Evolutionary conservation across 2,888 invertebrate species (phyloP).

Genomic region (Spisula solida): DNA sequence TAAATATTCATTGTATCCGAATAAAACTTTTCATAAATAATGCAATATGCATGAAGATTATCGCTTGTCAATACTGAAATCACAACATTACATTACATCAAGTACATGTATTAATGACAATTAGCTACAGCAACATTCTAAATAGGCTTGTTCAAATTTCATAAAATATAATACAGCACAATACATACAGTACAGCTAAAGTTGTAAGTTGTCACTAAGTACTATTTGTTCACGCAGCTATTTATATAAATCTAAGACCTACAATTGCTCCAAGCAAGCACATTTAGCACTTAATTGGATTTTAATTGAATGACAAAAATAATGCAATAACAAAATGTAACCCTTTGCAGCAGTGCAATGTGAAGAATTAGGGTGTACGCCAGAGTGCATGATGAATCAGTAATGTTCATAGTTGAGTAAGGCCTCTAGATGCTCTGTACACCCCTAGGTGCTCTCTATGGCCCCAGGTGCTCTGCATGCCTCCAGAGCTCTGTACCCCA

Average conservation of each 20-base stretch:
- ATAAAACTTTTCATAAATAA: background rate
- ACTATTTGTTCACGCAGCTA: background rate
- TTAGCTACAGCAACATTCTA: background rate
- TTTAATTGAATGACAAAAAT: background rate
- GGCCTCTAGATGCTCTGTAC: too few relatives aligned
- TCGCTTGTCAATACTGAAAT: too few relatives aligned
- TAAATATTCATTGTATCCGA: background rate
- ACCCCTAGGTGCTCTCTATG: too few relatives aligned
- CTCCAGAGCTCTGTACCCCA: too few relatives aligned
- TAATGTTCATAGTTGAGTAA: background rate
- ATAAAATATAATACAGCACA: too few relatives aligned
- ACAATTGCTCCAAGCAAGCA: slow-evolving; percentile 14
- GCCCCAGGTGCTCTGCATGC: too few relatives aligned
- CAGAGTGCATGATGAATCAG: background rate
- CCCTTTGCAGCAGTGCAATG: background rate
- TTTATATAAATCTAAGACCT: background rate
- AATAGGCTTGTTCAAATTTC: too few relatives aligned
- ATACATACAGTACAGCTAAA: background rate
- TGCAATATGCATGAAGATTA: too few relatives aligned
- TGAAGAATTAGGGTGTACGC: background rate
- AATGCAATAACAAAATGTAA: background rate
- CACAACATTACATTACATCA: background rate
- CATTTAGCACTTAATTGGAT: background rate
- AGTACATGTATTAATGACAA: background rate
- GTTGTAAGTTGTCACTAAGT: background rate